Evolutionary conservation across 2,113 vertebrate genomes (phyloP), one percentile per base, ranked within the genome.

Genomic region (Diphyllodes magnificus): DNA sequence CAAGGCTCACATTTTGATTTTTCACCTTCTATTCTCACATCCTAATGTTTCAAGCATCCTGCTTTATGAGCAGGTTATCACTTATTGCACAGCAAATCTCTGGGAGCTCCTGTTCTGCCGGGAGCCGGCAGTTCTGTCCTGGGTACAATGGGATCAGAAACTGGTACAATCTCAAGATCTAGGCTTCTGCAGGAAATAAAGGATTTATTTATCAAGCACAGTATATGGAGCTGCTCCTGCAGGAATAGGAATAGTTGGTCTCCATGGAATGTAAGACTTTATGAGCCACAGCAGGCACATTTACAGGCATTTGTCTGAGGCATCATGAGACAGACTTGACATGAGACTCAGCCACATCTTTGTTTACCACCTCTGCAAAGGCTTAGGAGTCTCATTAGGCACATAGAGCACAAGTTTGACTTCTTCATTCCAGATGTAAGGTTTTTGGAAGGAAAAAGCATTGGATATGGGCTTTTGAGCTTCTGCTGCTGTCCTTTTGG

Each of bases 21-120:
- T 94, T 93, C 69, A 65, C 76, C 49, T 94, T 90, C 79, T 81
- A 45, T 83, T 93, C 79, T 75, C 65, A 54, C 76, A 92, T 79
- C 77, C 96, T 61, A 79, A 86, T 73, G 60, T 77, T 80, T 71
- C 49, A 45, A 83, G 60, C 68, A 78, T 78, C 40, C 71, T 88
- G 71, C 51, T 75, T 78, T 83, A 56, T 56, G 53, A 85, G 69
- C 75, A 82, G 60, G 82, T 75, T 88, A 68, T 86, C 40, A 33
- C 54, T 84, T 68, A 81, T 1, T 31, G 76, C 51, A 50, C 27
- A 28, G 68, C 40, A 90, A 49, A 72, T 75, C 25, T 60, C 39
- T 2, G 1, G 63, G 59, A 88, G 71, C 54, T 77, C 54, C 73
- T 49, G 25, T 6, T 80, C 71, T 40, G 66, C 65, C 66, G 47